phyloP scores from a whole-genome alignment of 1,140 invertebrate species.

The Meloidogyne floridensis region DNA sequence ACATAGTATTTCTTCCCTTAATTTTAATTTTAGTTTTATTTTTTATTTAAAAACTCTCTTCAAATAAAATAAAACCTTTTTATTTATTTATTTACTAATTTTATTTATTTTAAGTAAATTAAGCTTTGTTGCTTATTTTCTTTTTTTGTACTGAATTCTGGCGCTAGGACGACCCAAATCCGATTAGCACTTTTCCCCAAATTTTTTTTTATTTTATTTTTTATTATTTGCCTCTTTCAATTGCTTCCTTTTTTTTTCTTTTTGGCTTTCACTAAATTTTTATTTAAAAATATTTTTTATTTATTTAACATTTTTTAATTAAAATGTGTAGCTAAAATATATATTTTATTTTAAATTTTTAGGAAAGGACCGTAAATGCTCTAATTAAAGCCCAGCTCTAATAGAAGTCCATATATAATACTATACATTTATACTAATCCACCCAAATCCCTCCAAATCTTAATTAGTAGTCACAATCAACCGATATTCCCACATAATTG shows the following conservation, averaged over 20 bases:
- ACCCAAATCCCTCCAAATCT: too few relatives aligned
- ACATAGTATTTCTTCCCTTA: background rate
- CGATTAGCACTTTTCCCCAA: constrained; percentile 2
- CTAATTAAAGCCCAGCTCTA: too few relatives aligned
- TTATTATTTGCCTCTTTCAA: background rate
- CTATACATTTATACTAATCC: too few relatives aligned
- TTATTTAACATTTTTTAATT: background rate
- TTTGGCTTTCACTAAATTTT: background rate
- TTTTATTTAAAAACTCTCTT: background rate
- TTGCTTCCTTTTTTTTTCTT: background rate
- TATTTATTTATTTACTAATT: background rate
- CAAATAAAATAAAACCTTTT: background rate
- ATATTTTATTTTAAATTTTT: too few relatives aligned
- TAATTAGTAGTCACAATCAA: too few relatives aligned
- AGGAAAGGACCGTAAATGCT: too few relatives aligned
- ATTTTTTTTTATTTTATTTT: background rate
- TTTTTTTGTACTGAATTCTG: background rate
- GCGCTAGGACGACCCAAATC: background rate
- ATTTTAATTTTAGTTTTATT: constrained; percentile 1
- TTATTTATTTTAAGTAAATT: background rate
- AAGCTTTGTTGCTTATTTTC: background rate
- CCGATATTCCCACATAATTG: too few relatives aligned
- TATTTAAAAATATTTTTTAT: background rate
- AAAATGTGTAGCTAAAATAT: too few relatives aligned
- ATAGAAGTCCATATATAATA: too few relatives aligned